phyloP scores from a whole-genome alignment of 2,797 vertebrate genomes.

The Phataginus tetradactyla region DNA sequence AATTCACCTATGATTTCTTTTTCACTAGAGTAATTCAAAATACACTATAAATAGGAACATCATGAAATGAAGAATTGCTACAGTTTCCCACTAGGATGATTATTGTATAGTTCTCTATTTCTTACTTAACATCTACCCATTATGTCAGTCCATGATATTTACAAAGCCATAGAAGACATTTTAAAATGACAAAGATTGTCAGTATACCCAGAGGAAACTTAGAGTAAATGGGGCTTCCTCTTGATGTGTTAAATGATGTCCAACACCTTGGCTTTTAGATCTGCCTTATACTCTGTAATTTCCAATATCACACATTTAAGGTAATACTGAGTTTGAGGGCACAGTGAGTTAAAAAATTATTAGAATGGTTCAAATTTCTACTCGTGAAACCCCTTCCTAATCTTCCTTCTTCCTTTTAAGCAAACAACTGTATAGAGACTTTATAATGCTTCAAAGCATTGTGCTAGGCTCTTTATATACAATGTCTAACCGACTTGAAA shows the following conservation, averaged over 20 bases:
- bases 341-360: slow-evolving; percentile 16
- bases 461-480: neutral
- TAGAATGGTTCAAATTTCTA: neutral
- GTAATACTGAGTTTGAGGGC: slow-evolving; percentile 37
- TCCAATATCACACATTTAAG: slow-evolving; percentile 48
- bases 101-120: neutral
- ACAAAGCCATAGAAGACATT: neutral
- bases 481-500: neutral
- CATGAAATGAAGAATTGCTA: neutral
- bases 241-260: slow-evolving; percentile 29
- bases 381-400: neutral
- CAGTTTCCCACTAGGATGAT: slow-evolving; percentile 16
- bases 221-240: neutral
- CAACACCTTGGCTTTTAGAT: slow-evolving; percentile 46
- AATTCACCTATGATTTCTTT: slow-evolving; percentile 18
- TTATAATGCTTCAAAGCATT: neutral
- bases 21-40: slow-evolving; percentile 50
- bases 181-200: slow-evolving; percentile 12
- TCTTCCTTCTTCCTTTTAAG: slow-evolving; percentile 20
- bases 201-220: neutral
- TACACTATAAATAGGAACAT: slow-evolving; percentile 4
- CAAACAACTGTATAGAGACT: neutral
- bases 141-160: neutral
- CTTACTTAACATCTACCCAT: neutral
- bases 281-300: slow-evolving; percentile 50